Base-by-base conservation (phyloP, 2,888 invertebrate genomes). In the Apodemia hepburni region DNA sequence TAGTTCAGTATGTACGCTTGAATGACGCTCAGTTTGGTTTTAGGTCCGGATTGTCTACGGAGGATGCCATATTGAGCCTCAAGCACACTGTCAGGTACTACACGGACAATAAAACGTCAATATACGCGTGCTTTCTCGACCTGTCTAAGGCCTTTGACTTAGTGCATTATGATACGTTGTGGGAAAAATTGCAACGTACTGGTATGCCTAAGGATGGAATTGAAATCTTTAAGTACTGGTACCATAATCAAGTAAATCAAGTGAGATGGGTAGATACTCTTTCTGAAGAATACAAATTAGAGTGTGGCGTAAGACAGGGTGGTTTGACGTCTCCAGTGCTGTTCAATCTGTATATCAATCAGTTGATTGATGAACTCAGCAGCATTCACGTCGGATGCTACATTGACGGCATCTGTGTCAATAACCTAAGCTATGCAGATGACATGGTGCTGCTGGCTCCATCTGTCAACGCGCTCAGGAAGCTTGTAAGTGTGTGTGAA, bases 381-480 rank as follows among this genome's bases (percentile, higher is more conserved):
- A 61, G 59, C 47, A 33, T 59, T 0, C 22, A 18, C 17, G 58
- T 65, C 22, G 59, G 65, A 9, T 63, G 63, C 38, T 60, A 45
- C 35, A 54, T 65, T 15, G 62, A 61, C 35, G 59, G 54, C 1
- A 15, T 45, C 9, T 62, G 45, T 51, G 58, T 65, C 2, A 63
- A 65, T 58, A 63, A 62, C 29, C 58, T 65, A 1, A 61, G 63
- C 29, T 65, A 65, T 47, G 62, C 60, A 3, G 60, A 62, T 35
- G 60, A 62, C 47, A 65, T 63, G 42, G 57, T 54, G 54, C 42
- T 63, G 59, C 58, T 63, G 58, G 15, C 57, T 54, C 33, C 51
- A 8, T 33, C 27, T 0, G 47, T 47, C 18, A 15, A 45, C 12
- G 45, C 15, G 15, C 29, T 61, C 11, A 61, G 61, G 29, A 35